Evolutionary conservation across 2,888 invertebrate genomes (phyloP), one percentile per base, ranked within the genome.

Genomic region (Tricholauxania praeusta): DNA sequence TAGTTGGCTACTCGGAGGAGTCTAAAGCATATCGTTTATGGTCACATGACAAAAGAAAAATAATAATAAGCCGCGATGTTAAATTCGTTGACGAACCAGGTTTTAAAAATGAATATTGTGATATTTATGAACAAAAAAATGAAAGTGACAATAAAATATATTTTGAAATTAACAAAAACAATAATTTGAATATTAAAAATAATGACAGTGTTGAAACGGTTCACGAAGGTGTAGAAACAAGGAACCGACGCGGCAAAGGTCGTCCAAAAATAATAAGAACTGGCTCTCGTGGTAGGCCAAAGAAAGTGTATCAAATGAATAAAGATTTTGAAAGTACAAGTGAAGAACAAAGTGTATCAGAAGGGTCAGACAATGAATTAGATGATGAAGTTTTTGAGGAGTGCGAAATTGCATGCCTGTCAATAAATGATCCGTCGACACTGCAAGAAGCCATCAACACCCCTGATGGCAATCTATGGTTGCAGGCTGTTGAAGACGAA

Each of bases 21-120:
- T 74, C 74, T 15, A 77, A 77, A 69, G 75, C 76, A 8, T 76
- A 77, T 67, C 64, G 75, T 10, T 53, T 77, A 55, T 78, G 68
- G 62, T 74, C 66, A 8, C 69, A 63, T 19, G 52, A 63, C 8
- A 74, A 67, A 63, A 63, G 69, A 66, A 60, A 70, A 3, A 65
- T 76, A 2, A 73, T 77, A 53, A 74, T 76, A 15, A 76, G 74
- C 19, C 70, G 74, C 12, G 76, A 77, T 7, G 74, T 76, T 28
- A 76, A 72, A 63, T 77, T 77, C 71, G 68, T 74, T 15, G 65
- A 75, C 55, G 67, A 74, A 57, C 68, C 63, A 15, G 72, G 75
- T 12, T 75, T 74, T 60, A 55, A 74, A 49, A 53, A 71, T 17
- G 49, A 59, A 52, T 74, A 76, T 17, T 57, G 74, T 72, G 73